Conservation (phyloP, 2,888 invertebrate genomes). For the Tetheella fluctuosa region DNA sequence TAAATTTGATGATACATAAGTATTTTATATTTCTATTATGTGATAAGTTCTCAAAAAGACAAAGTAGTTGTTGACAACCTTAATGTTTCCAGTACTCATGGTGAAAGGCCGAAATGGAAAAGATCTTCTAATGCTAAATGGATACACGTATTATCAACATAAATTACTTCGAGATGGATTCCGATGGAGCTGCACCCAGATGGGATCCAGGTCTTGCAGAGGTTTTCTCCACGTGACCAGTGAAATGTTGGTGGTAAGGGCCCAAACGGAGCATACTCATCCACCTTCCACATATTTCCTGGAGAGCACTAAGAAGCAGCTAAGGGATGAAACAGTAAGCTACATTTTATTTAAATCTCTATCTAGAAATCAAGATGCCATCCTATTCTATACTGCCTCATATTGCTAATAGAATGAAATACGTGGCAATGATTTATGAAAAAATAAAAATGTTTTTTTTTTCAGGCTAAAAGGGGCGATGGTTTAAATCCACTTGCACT, state of each 20-base stretch:
- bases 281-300: slow-evolving; percentile 69
- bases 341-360: not conserved
- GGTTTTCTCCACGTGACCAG: slow-evolving; percentile 74
- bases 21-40: not conserved
- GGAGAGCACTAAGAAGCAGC: slow-evolving; percentile 53
- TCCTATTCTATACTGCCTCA: no score
- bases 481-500: slow-evolving; percentile 49
- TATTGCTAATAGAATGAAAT: no score
- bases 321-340: slow-evolving; percentile 38
- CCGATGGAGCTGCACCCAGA: slow-evolving; percentile 80
- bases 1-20: not conserved
- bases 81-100: slow-evolving; percentile 65
- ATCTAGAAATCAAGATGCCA: no score
- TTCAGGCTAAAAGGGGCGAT: slow-evolving; percentile 53
- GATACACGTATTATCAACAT: slow-evolving; percentile 78
- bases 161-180: slow-evolving; percentile 72
- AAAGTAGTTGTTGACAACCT: slow-evolving; percentile 25
- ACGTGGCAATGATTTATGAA: no score
- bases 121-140: slow-evolving; percentile 71
- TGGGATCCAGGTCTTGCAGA: slow-evolving; percentile 77
- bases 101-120: slow-evolving; percentile 76
- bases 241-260: slow-evolving; percentile 71
- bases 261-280: slow-evolving; percentile 72
- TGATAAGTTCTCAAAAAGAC: not conserved
- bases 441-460: slow-evolving; percentile 28